These are phyloP conservation scores for Struthidea cinerea DNA, from an alignment of 2,113 vertebrate species.

Conservation along the genomic window DNA sequence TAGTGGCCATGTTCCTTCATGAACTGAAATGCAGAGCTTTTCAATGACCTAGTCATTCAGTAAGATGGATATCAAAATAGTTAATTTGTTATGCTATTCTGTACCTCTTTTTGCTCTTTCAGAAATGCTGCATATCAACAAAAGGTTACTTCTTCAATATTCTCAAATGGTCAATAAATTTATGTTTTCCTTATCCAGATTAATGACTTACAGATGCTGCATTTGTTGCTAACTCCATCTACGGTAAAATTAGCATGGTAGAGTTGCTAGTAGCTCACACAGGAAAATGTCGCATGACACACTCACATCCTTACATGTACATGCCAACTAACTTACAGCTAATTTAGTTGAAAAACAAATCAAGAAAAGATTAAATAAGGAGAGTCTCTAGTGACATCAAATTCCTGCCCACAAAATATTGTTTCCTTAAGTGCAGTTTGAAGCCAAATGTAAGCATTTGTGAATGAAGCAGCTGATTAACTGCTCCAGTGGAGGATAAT, in stretches of 20 bases:
- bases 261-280: not conserved
- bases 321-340: not conserved
- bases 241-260: not conserved
- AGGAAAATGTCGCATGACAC: not conserved
- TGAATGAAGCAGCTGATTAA: not conserved
- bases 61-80: not conserved
- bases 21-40: not conserved
- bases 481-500: not conserved
- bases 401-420: not conserved
- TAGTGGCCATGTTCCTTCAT: not conserved
- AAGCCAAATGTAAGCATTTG: not conserved
- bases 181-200: not conserved
- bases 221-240: not conserved
- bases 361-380: not conserved
- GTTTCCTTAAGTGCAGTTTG: not conserved
- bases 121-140: not conserved
- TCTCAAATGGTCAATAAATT: not conserved
- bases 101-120: not conserved
- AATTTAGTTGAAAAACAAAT: not conserved
- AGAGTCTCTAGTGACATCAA: not conserved
- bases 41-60: not conserved
- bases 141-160: not conserved
- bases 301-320: not conserved
- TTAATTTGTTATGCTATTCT: not conserved
- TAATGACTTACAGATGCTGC: not conserved